Evolutionary conservation across 2,797 vertebrate species (phyloP).

Genomic region (Bovichtus variegatus): DNA sequence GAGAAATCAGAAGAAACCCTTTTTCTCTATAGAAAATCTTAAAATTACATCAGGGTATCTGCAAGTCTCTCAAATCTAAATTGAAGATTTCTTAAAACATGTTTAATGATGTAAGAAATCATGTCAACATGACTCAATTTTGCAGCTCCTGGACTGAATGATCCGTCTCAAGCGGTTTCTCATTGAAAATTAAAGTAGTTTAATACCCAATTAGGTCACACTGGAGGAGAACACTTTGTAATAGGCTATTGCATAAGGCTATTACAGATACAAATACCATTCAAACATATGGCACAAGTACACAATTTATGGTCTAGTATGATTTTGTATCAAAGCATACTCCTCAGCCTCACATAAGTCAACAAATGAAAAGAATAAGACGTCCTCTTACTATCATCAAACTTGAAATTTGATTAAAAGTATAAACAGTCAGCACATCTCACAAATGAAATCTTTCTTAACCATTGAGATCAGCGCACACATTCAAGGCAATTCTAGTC

Average conservation of each 20-base stretch:
- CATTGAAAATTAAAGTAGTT: neutral
- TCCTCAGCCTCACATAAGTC: neutral
- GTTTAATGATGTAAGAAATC: conserved; percentile 11
- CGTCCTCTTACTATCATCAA: neutral
- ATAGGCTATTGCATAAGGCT: no score
- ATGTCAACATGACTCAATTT: neutral
- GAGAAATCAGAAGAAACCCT: conserved; percentile 25
- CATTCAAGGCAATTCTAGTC: neutral
- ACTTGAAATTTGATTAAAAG: neutral
- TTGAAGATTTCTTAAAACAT: neutral
- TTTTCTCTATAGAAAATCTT: conserved; percentile 2
- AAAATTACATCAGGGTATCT: conserved; percentile 20
- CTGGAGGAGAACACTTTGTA: neutral
- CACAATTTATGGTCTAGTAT: neutral
- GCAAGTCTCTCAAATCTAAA: conserved; percentile 5
- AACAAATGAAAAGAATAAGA: neutral
- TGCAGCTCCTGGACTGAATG: neutral
- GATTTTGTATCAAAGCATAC: neutral
- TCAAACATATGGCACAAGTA: neutral
- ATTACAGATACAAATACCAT: neutral
- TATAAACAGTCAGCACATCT: neutral
- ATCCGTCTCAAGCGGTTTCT: neutral
- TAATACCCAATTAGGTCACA: neutral
- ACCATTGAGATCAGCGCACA: neutral
- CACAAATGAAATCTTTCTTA: neutral